These are phyloP conservation scores for Theocolax elegans DNA, from an alignment of 1,140 invertebrate genomes.

Conservation along the genomic window DNA sequence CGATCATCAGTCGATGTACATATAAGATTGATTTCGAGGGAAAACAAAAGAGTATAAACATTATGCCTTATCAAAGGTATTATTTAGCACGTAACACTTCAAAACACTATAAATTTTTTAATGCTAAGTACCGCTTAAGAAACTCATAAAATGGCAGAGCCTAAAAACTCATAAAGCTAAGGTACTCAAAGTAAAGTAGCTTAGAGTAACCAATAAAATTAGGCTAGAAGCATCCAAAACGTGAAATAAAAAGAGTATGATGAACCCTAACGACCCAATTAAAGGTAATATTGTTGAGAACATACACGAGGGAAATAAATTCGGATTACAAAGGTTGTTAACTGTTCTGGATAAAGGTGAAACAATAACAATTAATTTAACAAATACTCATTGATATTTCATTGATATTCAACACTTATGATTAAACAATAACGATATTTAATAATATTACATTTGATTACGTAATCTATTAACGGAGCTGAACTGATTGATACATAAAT, in stretches of 20 bases:
- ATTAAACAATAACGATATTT: neutral
- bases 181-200: neutral
- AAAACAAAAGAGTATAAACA: no score
- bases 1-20: no score
- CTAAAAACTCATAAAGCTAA: slow-evolving; percentile 16
- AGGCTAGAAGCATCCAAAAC: neutral
- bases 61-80: neutral
- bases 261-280: slow-evolving; percentile 8
- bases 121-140: slow-evolving; percentile 9
- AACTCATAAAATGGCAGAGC: slow-evolving; percentile 2
- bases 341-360: neutral
- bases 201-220: neutral
- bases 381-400: no score
- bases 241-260: neutral
- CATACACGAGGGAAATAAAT: neutral
- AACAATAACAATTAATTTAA: no score
- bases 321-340: slow-evolving; percentile 4
- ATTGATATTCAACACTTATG: no score
- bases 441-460: no score
- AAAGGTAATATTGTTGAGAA: slow-evolving; percentile 12
- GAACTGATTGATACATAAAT: no score
- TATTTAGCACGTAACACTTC: neutral
- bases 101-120: slow-evolving; percentile 7
- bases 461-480: no score
- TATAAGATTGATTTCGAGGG: no score